phyloP scores from a whole-genome alignment of 2,113 vertebrate species.

The Takifugu bimaculatus region DNA sequence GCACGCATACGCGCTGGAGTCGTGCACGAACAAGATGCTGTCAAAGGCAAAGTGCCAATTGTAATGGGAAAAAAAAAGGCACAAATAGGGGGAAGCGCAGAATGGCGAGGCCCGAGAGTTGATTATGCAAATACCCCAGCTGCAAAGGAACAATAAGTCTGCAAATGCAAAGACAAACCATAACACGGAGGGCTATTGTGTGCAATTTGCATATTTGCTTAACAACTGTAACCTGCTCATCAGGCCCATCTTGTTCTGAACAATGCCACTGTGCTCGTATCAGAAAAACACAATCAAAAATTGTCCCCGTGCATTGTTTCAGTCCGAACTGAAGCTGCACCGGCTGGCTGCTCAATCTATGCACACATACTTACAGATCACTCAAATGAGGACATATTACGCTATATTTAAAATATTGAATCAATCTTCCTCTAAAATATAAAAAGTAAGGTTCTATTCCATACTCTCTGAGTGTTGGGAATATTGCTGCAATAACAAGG shows the following conservation, averaged over 20 bases:
- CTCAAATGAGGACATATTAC: too few species aligned
- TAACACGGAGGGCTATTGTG: slow-evolving; percentile 61
- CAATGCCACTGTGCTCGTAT: slow-evolving; percentile 55
- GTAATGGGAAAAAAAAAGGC: slow-evolving; percentile 11
- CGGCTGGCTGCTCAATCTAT: slow-evolving; percentile 10
- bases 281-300: slow-evolving; percentile 53
- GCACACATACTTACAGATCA: too few species aligned
- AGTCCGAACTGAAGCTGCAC: slow-evolving; percentile 41
- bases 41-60: slow-evolving; percentile 56
- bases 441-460: background rate
- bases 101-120: slow-evolving; percentile 59
- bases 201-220: slow-evolving; percentile 64
- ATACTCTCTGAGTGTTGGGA: slow-evolving; percentile 1
- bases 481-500: too few species aligned
- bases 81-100: slow-evolving; percentile 44
- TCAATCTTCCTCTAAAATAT: too few species aligned
- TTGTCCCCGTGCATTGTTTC: slow-evolving; percentile 56
- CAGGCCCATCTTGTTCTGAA: slow-evolving; percentile 57
- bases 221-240: slow-evolving; percentile 68
- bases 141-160: slow-evolving; percentile 67
- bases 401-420: too few species aligned
- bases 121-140: slow-evolving; percentile 72
- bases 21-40: slow-evolving; percentile 33
- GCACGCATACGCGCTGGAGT: slow-evolving; percentile 29
- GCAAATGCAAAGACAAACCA: slow-evolving; percentile 66